phyloP scores from a whole-genome alignment of 2,888 invertebrate genomes.

The Apamea epomidion region DNA sequence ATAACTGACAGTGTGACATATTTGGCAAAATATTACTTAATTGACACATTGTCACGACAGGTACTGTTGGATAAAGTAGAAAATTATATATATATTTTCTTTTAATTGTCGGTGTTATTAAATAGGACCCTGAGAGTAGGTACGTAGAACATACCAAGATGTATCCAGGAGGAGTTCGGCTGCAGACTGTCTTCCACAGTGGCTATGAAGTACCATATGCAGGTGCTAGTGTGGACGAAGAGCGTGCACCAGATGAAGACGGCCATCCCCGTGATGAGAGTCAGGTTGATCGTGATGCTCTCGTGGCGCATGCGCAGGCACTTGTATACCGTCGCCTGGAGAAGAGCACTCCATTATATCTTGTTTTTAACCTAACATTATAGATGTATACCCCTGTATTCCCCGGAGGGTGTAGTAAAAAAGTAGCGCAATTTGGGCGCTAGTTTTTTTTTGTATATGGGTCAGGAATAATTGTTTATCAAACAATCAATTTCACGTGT shows the following conservation, averaged over 20 bases:
- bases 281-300: constrained; percentile 77
- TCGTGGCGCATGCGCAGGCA: constrained; percentile 75
- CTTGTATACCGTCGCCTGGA: constrained; percentile 78
- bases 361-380: not conserved
- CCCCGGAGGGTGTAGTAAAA: no score
- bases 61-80: not conserved
- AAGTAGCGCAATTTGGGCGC: no score
- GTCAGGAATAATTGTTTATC: no score
- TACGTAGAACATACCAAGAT: constrained; percentile 67
- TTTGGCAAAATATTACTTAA: no score
- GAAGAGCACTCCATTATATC: not conserved
- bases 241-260: constrained; percentile 82
- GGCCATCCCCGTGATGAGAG: constrained; percentile 72
- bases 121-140: not conserved
- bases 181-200: constrained; percentile 69
- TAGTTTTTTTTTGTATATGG: no score
- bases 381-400: no score
- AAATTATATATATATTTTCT: no score
- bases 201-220: constrained; percentile 82
- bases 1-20: no score
- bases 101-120: not conserved
- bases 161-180: constrained; percentile 78
- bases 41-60: not conserved
- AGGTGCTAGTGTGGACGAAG: constrained; percentile 78
- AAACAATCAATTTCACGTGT: no score